Base-by-base conservation (phyloP, 2,113 vertebrate genomes). In the Phoxinus phoxinus region DNA sequence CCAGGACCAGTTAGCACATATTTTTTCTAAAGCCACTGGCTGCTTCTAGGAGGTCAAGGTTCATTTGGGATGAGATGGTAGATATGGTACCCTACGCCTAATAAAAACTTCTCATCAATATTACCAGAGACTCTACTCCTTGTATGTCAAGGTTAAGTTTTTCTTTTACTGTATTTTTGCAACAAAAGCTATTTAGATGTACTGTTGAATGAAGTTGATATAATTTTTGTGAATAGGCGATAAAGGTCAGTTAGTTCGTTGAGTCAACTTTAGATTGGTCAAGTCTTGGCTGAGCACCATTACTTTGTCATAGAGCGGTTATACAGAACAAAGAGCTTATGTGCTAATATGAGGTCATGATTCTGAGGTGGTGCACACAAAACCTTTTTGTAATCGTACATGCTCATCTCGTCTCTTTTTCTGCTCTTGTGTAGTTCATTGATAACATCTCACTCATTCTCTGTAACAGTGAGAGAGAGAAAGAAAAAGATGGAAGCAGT, bases 1-100 rank as follows among this genome's bases (percentile, higher is more conserved):
- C 58, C 19, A 59, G 23, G 21, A 23, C 63, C 27, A 67, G 27
- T 17, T 32, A 13, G 6, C 6, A 0, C 5, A 9, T 0, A 30
- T 90, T 89, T 90, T 91, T 84, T 90, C 84, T 30, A 6, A 80
- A 72, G 84, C 76, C 87, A 8, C 86, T 21, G 17, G 10, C 27
- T 56, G 27, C 30, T 35, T 51, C 6, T 77, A 7, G 9, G 6
- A 21, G 75, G 27, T 53, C 48, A 56, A 32, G 32, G 74, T 21
- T 79, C 41, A 41, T 25, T 23, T n/a, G 25, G 10, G 9, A 25
- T 30, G 6, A 23, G 6, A 72, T 15, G 3, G 17, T 51, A 21
- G 41, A 41, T 9, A 41, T 9, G 8, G 41, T 51, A 51, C 48
- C 13, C 46, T 48, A 51, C 13, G 4, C 48, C 48, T 13, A 48